Percentiles rank a stretch among this genome's conserved stretches.
Conservation (phyloP, 2,888 invertebrate genomes). For the Euclidia mi region DNA sequence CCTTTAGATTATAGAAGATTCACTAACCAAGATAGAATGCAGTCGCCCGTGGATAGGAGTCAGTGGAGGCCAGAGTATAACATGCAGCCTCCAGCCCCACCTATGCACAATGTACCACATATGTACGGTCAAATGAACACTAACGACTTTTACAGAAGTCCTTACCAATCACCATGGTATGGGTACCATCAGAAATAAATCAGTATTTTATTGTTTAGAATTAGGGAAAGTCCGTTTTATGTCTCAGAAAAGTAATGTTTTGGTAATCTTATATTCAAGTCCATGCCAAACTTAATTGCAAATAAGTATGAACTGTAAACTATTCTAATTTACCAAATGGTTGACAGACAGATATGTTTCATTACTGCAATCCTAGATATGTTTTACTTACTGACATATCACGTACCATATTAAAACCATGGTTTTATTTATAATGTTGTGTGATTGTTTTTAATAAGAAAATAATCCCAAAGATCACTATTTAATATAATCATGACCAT, state of each 20-base stretch:
- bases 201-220: constrained; percentile 53
- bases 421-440: too few relatives aligned
- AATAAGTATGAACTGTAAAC: too few relatives aligned
- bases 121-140: constrained; percentile 54
- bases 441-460: too few relatives aligned
- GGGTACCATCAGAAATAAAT: constrained; percentile 74
- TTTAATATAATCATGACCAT: too few relatives aligned
- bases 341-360: too few relatives aligned
- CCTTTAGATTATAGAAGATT: constrained; percentile 75
- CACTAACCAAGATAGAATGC: constrained; percentile 38
- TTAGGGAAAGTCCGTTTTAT: constrained; percentile 33
- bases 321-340: too few relatives aligned
- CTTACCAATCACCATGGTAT: constrained; percentile 79
- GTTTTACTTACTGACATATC: too few relatives aligned
- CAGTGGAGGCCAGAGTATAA: constrained; percentile 71
- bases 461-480: too few relatives aligned
- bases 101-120: constrained; percentile 55
- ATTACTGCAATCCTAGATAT: too few relatives aligned
- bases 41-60: constrained; percentile 47
- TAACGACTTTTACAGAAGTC: constrained; percentile 76
- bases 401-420: too few relatives aligned
- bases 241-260: constrained; percentile 36
- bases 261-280: constrained; percentile 23
- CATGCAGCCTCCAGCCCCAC: constrained; percentile 45
- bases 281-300: too few relatives aligned